These are phyloP conservation scores for Drosophila suboccidentalis DNA, from an alignment of 2,888 invertebrate species.

Conservation along the genomic window DNA sequence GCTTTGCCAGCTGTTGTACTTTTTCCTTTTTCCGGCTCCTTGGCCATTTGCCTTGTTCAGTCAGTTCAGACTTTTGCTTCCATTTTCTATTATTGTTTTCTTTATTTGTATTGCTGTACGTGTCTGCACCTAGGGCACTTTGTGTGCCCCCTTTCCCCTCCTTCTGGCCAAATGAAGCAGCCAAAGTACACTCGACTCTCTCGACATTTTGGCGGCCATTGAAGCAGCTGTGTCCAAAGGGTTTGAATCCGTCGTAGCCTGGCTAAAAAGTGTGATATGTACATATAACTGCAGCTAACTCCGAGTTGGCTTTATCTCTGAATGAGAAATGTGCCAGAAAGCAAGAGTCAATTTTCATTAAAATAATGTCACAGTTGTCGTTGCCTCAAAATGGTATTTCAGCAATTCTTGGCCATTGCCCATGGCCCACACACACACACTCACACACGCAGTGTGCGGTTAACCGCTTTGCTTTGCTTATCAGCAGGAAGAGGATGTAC, in stretches of 20 bases:
- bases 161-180: constrained; percentile 11
- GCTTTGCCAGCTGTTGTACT: constrained; percentile 54
- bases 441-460: constrained; percentile 49
- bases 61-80: constrained; percentile 53
- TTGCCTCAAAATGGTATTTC: constrained; percentile 49
- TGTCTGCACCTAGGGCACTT: constrained; percentile 77
- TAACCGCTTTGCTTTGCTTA: constrained; percentile 73
- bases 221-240: constrained; percentile 66
- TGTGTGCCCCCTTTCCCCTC: constrained; percentile 29
- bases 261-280: constrained; percentile 11
- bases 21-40: constrained; percentile 36
- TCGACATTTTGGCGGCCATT: constrained; percentile 43
- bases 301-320: constrained; percentile 27
- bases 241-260: not conserved
- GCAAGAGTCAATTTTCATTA: constrained; percentile 73
- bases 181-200: constrained; percentile 36
- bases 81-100: constrained; percentile 80
- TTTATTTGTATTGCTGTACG: constrained; percentile 78
- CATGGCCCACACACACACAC: not conserved
- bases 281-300: constrained; percentile 19
- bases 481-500: constrained; percentile 49
- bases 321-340: constrained; percentile 34
- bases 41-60: constrained; percentile 40
- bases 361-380: constrained; percentile 62
- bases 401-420: constrained; percentile 15